Conservation (phyloP, 2,888 invertebrate genomes). For the Lomographa bimaculata region DNA sequence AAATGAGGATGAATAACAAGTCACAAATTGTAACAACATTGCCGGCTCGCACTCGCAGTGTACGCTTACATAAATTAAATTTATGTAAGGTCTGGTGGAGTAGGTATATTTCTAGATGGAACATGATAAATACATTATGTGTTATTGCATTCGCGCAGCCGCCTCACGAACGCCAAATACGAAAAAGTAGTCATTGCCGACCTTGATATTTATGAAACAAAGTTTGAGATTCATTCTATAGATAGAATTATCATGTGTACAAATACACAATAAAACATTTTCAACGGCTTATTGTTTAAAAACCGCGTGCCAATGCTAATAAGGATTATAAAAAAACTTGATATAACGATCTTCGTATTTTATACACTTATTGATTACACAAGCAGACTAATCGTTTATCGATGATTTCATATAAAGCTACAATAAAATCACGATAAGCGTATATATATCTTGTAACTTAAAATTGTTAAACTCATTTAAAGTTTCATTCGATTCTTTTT, state of each 20-base stretch:
- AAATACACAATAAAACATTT: constrained; percentile 30
- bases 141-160: constrained; percentile 43
- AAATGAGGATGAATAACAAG: constrained; percentile 17
- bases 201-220: constrained; percentile 67
- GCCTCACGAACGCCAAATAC: constrained; percentile 46
- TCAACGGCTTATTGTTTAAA: constrained; percentile 26
- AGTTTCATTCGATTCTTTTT: constrained; percentile 12
- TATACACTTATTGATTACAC: constrained; percentile 20
- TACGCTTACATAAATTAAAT: constrained; percentile 37
- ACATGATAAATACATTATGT: constrained; percentile 43
- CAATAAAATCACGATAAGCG: constrained; percentile 9
- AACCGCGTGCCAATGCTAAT: constrained; percentile 23
- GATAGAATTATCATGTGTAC: constrained; percentile 43
- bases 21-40: constrained; percentile 12
- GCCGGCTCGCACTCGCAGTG: constrained; percentile 15
- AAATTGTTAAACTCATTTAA: constrained; percentile 1
- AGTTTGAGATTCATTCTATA: constrained; percentile 49
- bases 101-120: constrained; percentile 41
- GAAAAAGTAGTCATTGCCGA: constrained; percentile 53
- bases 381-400: constrained; percentile 11
- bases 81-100: constrained; percentile 32
- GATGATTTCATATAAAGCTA: constrained; percentile 10
- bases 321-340: constrained; percentile 24
- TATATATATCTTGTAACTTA: not conserved
- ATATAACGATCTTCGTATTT: constrained; percentile 17